phyloP scores from a whole-genome alignment of 2,888 invertebrate genomes.

The Pheosia gnoma region DNA sequence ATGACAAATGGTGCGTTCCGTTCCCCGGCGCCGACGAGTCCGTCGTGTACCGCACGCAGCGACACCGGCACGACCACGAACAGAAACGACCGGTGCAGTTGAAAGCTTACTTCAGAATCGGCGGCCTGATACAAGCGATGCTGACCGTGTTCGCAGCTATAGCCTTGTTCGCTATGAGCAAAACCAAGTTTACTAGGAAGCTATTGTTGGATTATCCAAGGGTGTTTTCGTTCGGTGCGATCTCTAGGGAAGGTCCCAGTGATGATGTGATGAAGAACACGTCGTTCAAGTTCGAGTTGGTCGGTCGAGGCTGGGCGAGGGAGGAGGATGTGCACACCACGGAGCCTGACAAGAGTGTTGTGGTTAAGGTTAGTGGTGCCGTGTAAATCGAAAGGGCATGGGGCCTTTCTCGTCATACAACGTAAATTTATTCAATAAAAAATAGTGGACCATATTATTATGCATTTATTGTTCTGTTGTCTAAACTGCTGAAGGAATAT shows the following conservation, averaged over 20 bases:
- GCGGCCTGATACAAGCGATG: constrained; percentile 64
- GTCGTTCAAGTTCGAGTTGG: constrained; percentile 87
- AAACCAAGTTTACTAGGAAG: constrained; percentile 41
- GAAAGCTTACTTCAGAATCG: constrained; percentile 87
- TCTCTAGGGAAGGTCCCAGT: constrained; percentile 87
- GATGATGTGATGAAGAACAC: constrained; percentile 84
- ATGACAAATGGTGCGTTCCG: constrained; percentile 86
- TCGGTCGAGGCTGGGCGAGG: constrained; percentile 91
- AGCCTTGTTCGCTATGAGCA: constrained; percentile 59
- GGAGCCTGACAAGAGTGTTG: constrained; percentile 86
- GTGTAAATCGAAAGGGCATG: too few relatives aligned
- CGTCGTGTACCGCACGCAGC: constrained; percentile 92
- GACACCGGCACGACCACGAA: constrained; percentile 87
- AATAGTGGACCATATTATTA: too few relatives aligned
- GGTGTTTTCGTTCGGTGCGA: constrained; percentile 88
- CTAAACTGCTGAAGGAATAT: too few relatives aligned
- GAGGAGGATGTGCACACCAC: constrained; percentile 74
- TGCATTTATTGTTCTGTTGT: too few relatives aligned
- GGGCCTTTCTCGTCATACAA: too few relatives aligned
- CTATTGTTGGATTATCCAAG: constrained; percentile 55
- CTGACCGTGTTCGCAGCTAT: constrained; percentile 81
- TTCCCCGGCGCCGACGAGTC: constrained; percentile 94
- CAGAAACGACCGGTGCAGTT: constrained; percentile 91
- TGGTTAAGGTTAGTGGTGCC: constrained; percentile 82
- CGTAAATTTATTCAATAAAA: too few relatives aligned